Percentiles rank a stretch among this genome's conserved stretches.
Conservation (phyloP, 2,113 vertebrate species). For the human (Homo sapiens) region DNA sequence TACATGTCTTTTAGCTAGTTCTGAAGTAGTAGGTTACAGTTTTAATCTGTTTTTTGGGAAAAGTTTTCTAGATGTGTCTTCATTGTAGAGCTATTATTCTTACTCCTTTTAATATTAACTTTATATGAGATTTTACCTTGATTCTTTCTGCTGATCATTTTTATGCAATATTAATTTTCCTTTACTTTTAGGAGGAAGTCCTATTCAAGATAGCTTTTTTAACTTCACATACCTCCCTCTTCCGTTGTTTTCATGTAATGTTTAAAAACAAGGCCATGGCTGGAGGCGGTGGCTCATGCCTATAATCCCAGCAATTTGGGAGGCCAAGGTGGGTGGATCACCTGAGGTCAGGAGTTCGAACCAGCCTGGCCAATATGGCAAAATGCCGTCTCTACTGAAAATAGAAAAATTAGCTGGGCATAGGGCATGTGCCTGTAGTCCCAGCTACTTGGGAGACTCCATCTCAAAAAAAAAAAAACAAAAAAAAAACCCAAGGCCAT, state of each 20-base stretch:
- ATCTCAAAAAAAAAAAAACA: too few relatives aligned
- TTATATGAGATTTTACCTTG: neutral
- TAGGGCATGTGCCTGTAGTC: too few relatives aligned
- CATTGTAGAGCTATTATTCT: neutral
- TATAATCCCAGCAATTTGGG: too few relatives aligned
- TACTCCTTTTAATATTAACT: neutral
- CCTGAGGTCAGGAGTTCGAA: too few relatives aligned
- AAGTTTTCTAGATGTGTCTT: neutral
- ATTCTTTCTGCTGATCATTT: neutral
- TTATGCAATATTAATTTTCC: neutral
- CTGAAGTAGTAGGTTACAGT: neutral
- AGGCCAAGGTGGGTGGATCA: too few relatives aligned
- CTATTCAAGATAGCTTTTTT: neutral
- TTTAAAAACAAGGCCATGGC: neutral
- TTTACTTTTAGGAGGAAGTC: neutral
- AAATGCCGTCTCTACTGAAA: too few relatives aligned
- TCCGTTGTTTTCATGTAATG: neutral
- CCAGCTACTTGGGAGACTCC: too few relatives aligned
- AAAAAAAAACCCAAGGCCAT: neutral
- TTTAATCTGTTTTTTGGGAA: neutral
- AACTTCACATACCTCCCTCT: neutral
- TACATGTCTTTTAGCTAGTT: neutral
- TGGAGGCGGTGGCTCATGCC: too few relatives aligned
- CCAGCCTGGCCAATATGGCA: too few relatives aligned
- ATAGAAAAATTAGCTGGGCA: too few relatives aligned